Evolutionary conservation across 1,140 invertebrate species (phyloP), one percentile per base, ranked within the genome.

Genomic region (Mercenaria mercenaria): DNA sequence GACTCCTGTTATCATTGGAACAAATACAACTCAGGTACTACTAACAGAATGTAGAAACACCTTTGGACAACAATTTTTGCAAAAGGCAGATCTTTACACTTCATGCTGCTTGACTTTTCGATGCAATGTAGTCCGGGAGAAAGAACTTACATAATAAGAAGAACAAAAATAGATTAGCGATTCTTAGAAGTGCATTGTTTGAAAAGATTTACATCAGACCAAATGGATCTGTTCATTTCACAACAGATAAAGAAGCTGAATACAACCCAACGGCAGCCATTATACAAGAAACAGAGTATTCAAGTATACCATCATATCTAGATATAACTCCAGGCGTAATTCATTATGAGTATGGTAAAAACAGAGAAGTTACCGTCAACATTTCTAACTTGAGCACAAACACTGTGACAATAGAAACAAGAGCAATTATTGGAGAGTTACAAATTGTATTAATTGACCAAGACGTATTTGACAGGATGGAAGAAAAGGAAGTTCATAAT

Each of bases 91-190:
- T 74, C n/a, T 87, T 13, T 26, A 52, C 32, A 87, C 50, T 10
- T 0, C 69, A 41, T 87, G 67, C 69, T 87, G 56, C 76, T 39
- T 76, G n/a, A n/a, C 47, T 23, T 77, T 87, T 37, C 23, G 84
- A 41, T 56, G 69, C 37, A 77, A 77, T 26, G n/a, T 37, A 15
- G 6, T 76, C 3, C 15, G 72, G 32, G 47, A 87, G 8, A 52
- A 37, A 43, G 72, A 77, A 39, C 29, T 86, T n/a, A 43, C 6
- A 52, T 20, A 39, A 59, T n/a, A n/a, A n/a, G n/a, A n/a, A n/a
- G n/a, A 47, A 59, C 11, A 56, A 76, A n/a, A 77, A 59, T 37
- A 29, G 1, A 8, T 26, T 87, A 32, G 84, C 6, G 11, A 23
- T 76, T 13, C 10, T 74, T 13, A 50, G 50, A 59, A 37, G 41